Evolutionary conservation across 2,113 vertebrate genomes (phyloP), one percentile per base, ranked within the genome.

Genomic region (Galeopterus variegatus): DNA sequence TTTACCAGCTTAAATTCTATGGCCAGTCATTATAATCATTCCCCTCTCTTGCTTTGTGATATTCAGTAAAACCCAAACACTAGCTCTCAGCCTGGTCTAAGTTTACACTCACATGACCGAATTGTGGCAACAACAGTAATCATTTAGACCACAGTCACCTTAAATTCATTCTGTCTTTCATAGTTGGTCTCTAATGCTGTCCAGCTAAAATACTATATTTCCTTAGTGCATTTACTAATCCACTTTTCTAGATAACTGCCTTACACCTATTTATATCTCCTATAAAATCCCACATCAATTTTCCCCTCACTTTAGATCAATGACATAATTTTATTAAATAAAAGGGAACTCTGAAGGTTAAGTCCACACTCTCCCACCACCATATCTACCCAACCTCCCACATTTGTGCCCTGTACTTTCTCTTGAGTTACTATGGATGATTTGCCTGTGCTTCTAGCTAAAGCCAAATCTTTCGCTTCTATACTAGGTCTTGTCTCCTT

Each of bases 1-100:
- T 92, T 95, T 11, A 31, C 33, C 73, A 80, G 14, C n/a, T 56
- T 92, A 72, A 87, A 73, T 65, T 58, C 56, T n/a, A 54, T 36
- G 28, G 7, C 33, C 64, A 56, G 17, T 72, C 28, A 41, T 56
- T 62, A 72, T n/a, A 31, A 91, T 64, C 33, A 80, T 11, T 6
- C 8, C 6, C 10, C 64, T 65, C 45, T 73, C 41, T 79, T 15
- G 26, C 45, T 86, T 65, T 94, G n/a, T 73, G 24, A 45, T 26
- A 24, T 14, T 72, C 56, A 56, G 12, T 31, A 81, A 87, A 72
- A 62, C 45, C 21, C 31, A 58, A 79, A 70, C 31, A 85, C 52
- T 26, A 62, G 8, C 26, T 70, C 77, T 79, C 80, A 85, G 56
- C 52, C 18, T 18, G 41, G 60, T 85, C 36, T 19, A 52, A 36